These are phyloP conservation scores for Limenitis camilla DNA, from an alignment of 2,888 invertebrate species.

Conservation along the genomic window DNA sequence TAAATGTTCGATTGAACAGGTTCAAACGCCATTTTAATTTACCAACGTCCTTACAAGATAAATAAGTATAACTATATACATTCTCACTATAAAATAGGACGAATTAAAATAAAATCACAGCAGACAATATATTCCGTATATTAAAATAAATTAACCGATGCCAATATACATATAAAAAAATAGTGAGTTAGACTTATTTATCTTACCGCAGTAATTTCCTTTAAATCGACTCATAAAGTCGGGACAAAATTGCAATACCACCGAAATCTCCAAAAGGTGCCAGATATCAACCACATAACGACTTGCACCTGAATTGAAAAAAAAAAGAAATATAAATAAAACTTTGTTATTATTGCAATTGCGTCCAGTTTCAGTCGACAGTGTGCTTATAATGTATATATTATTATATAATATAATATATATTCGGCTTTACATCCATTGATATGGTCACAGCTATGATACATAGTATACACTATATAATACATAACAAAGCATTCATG, in stretches of 20 bases:
- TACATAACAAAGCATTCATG: conserved; percentile 25
- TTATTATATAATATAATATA: conserved; percentile 9
- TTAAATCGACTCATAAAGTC: not conserved
- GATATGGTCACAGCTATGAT: conserved; percentile 29
- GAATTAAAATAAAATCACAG: not conserved
- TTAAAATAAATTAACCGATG: not conserved
- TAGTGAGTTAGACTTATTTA: conserved; percentile 14
- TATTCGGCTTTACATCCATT: conserved; percentile 9
- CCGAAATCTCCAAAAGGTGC: conserved; percentile 41
- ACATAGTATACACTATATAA: conserved; percentile 10
- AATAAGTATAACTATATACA: no score
- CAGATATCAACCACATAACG: conserved; percentile 65
- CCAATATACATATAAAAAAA: not conserved
- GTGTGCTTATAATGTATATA: conserved; percentile 5
- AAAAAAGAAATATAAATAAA: conserved; percentile 35
- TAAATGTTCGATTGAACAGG: no score
- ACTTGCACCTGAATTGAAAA: conserved; percentile 61
- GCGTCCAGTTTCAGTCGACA: conserved; percentile 23
- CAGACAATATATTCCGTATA: not conserved
- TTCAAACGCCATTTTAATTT: no score
- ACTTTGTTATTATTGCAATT: conserved; percentile 34
- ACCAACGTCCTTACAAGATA: no score
- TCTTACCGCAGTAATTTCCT: conserved; percentile 6
- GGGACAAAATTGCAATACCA: conserved; percentile 55
- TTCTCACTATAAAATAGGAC: not conserved